Base-by-base conservation (phyloP, 2,113 vertebrate species). In the Perognathus longimembris region DNA sequence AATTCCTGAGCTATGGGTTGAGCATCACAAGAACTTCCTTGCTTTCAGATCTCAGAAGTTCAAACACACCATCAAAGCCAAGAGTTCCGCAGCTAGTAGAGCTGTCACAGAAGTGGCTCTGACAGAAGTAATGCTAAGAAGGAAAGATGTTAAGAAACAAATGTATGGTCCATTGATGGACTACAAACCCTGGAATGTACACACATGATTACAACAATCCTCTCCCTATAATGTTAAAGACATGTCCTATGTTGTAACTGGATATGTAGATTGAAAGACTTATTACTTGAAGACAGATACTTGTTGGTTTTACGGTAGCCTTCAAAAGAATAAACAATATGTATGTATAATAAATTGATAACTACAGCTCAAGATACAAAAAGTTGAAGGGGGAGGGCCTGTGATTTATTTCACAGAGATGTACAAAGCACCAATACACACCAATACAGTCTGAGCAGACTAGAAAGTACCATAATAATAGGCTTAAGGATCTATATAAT, bases 11-110 rank as follows among this genome's bases (percentile, higher is more conserved):
- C 69, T 79, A 10, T 54, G 34, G 30, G 32, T 75, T 84, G 66
- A 89, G n/a, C n/a, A 69, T 91, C 86, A 81, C 7, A 91, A 79
- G 61, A 85, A 75, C 59, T 85, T 88, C 85, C 64, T 87, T 95
- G 66, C 45, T 86, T 95, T 95, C 83, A 95, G 78, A 91, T 94
- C 78, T 90, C 70, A 93, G 38, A 85, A 81, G 78, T 92, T 96
- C 91, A 96, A 95, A 96, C 71, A 83, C 22, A 38, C 30, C 45
- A 9, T 24, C 50, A 91, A 12, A 74, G 4, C 50, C 81, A 82
- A 77, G 30, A 91, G 42, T n/a, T 17, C 32, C 24, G 6, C 0
- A 22, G 57, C 86, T 91, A 36, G 61, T 8, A 78, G 0, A 38
- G 38, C 50, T 17, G 1, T 32, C 50, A 75, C 61, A 85, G 28